Percentiles rank a stretch among this genome's conserved stretches.
phyloP scores from a whole-genome alignment of 2,888 invertebrate species.

The Sarcophaga variegata region DNA sequence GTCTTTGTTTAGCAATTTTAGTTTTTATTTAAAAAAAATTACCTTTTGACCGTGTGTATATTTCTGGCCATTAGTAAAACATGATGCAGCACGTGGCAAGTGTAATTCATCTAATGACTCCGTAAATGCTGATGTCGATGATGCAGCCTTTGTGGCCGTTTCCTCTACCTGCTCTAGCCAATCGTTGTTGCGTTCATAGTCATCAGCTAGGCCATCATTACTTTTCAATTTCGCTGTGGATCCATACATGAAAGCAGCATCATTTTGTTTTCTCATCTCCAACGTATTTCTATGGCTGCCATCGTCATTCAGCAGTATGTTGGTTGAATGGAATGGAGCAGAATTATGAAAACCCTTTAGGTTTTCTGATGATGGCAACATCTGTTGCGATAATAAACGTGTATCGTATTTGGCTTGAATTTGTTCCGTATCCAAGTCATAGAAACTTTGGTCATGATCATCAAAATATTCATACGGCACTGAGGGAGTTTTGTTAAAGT shows the following conservation, averaged over 20 bases:
- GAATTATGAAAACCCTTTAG: slow-evolving; percentile 49
- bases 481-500: slow-evolving; percentile 61
- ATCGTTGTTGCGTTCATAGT: slow-evolving; percentile 55
- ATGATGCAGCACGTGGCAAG: slow-evolving; percentile 77
- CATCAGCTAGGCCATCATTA: slow-evolving; percentile 60
- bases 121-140: slow-evolving; percentile 56
- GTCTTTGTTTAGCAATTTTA: not conserved
- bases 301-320: not conserved
- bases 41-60: slow-evolving; percentile 82
- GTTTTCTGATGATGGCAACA: slow-evolving; percentile 72
- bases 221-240: slow-evolving; percentile 60
- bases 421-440: slow-evolving; percentile 81
- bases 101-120: slow-evolving; percentile 63
- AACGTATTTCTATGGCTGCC: slow-evolving; percentile 21
- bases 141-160: slow-evolving; percentile 48
- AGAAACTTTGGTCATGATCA: slow-evolving; percentile 79
- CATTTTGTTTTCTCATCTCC: slow-evolving; percentile 29
- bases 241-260: slow-evolving; percentile 2
- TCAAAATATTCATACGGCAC: slow-evolving; percentile 80
- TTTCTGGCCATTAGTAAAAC: slow-evolving; percentile 79
- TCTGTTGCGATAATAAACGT: slow-evolving; percentile 79
- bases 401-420: slow-evolving; percentile 82
- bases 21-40: slow-evolving; percentile 41
- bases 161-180: slow-evolving; percentile 48
- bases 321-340: not conserved